Evolutionary conservation across 2,113 vertebrate genomes (phyloP).

Genomic region (Turnix velox): DNA sequence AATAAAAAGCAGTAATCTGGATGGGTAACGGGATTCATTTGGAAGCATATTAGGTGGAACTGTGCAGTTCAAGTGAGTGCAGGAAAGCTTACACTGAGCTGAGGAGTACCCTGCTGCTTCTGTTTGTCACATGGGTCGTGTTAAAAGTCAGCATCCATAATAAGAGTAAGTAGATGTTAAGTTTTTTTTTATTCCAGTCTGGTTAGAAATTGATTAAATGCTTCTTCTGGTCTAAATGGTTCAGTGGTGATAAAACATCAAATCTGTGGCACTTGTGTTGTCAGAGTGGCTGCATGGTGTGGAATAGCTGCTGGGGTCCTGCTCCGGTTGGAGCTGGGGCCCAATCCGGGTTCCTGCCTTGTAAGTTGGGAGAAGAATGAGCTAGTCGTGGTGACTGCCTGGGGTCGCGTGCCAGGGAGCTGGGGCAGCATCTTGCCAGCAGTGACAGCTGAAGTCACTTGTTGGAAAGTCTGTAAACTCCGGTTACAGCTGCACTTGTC

Average conservation of each 20-base stretch:
- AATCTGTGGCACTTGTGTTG: fast-evolving
- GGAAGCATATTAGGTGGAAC: fast-evolving
- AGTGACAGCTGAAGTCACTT: constrained; percentile 81
- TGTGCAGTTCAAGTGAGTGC: fast-evolving
- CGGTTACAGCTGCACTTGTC: constrained; percentile 93
- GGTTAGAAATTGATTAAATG: fast-evolving
- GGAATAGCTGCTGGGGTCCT: background rate
- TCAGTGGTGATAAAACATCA: fast-evolving
- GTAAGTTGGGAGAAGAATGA: background rate
- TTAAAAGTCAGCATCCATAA: background rate
- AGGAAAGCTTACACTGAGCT: background rate
- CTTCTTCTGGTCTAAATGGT: fast-evolving
- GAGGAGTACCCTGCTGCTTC: background rate
- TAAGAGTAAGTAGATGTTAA: background rate
- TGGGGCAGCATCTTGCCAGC: constrained; percentile 42
- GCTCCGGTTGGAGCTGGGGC: background rate
- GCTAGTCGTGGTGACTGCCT: background rate
- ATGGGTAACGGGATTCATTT: background rate
- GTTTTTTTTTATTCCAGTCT: fast-evolving
- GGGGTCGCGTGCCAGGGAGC: background rate
- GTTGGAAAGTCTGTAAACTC: constrained; percentile 82
- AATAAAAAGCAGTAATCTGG: background rate
- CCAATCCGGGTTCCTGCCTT: fast-evolving
- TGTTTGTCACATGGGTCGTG: fast-evolving
- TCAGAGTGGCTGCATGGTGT: background rate